Base-by-base conservation (phyloP, 64 coral and sea anemone genomes). In the Dendronephthya gigantea region DNA sequence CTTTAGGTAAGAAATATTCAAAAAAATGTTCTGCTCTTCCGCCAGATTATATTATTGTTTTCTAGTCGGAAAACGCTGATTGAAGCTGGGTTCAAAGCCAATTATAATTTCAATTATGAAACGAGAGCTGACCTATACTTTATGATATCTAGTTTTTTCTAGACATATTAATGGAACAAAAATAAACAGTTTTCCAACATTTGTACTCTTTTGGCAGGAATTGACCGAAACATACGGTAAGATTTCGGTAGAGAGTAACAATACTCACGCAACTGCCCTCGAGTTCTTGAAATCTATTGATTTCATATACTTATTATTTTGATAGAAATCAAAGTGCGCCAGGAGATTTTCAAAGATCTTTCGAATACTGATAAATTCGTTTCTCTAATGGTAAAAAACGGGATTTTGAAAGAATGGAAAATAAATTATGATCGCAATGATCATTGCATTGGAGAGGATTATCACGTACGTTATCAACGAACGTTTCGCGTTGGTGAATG, bases 141-240 rank as follows among this genome's bases (percentile, higher is more conserved):
- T 7, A 50, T 81, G 41, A 15, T 89, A 17, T 69, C 9, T 41
- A 92, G 91, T 92, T 34, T 58, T 93, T 41, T 50, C 83, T 49
- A 89, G 88, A 40, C 35, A 93, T 81, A 81, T 93, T 8, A 87
- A 84, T 87, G 91, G 87, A 28, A 86, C 87, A 0, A 35, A 48
- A 11, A 88, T 93, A 4, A 83, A 79, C n/a, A 32, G 70, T 40
- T 51, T 93, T 55, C 91, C 91, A 30, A 85, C 86, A 10, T 83
- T 84, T 62, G 65, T 93, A 4, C 49, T 86, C 28, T 93, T 93
- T 50, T 93, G 91, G 91, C 91, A 93, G 28, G 88, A 83, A 25
- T 88, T 76, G 59, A 79, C 72, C 29, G 19, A 19, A 17, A 36
- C 72, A 79, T 79, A 79, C 72, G 72, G 72, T 79, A 29, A 7